Base-by-base conservation (phyloP, 1,140 invertebrate species). In the Laupala kohalensis region DNA sequence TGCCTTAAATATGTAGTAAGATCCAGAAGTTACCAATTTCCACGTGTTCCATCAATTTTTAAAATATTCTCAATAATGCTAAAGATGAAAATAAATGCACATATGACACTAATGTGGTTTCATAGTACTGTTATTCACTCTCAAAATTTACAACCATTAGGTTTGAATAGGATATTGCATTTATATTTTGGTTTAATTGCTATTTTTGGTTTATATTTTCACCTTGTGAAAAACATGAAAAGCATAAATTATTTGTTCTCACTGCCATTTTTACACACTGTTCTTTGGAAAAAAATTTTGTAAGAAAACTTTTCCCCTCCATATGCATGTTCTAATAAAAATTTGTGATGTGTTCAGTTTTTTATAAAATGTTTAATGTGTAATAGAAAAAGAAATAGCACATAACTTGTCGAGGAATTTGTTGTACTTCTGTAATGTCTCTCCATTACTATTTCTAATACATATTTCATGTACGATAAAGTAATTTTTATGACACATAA, bases 391-490 rank as follows among this genome's bases (percentile, higher is more conserved):
- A 68, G 9, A 68, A 68, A 37, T 68, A 68, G 28, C 67, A 37
- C 24, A 29, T 23, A 29, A 24, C 27, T 6, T 27, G 27, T 68
- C 19, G 29, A 30, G 29, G 67, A 27, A 68, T 68, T 37, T 37
- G 67, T 37, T 30, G 67, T 68, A 27, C 67, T 68, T 19, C 67
- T 68, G 28, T 68, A 68, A 29, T 53, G 37, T 53, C 37, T 53
- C 9, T 53, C 9, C 37, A 13, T 53, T 53, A 53, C 37, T 19
- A 53, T 53, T 53, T 53, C 37, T 13, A 19, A 53, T 53, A 53
- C 37, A 53, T 53, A 53, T 13, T 53, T 13, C 37, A 53, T 53
- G 37, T 53, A 53, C 9, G 37, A 19, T 53, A 53, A 53, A 53
- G 9, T 53, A 13, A 9, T 13, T 53, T 53, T 53, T 53, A 53